phyloP scores from a whole-genome alignment of 92 coral and sea anemone genomes.

The Blastomussa wellsi region DNA sequence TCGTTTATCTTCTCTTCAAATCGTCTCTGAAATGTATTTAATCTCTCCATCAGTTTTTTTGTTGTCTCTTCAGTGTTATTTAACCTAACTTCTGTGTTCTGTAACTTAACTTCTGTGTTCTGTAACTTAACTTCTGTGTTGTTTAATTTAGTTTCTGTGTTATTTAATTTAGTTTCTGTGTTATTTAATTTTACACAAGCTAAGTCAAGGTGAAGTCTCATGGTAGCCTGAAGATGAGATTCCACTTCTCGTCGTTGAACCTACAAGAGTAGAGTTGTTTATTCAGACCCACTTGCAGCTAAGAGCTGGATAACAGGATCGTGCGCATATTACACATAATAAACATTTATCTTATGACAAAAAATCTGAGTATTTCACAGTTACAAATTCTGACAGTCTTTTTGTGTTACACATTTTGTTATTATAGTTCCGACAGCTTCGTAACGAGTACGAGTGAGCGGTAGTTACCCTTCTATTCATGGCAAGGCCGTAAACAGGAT shows the following conservation, averaged over 20 bases:
- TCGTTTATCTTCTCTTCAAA: background rate
- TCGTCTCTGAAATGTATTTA: background rate
- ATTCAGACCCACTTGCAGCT: too few relatives aligned
- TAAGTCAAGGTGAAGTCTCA: background rate
- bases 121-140: background rate
- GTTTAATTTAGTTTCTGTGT: background rate
- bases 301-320: too few relatives aligned
- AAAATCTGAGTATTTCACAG: too few relatives aligned
- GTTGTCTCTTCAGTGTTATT: background rate
- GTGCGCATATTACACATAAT: too few relatives aligned
- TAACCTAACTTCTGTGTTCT: background rate
- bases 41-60: background rate
- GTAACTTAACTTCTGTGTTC: background rate
- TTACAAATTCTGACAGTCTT: too few relatives aligned
- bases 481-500: too few relatives aligned
- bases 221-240: background rate
- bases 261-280: background rate
- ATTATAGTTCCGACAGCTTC: too few relatives aligned
- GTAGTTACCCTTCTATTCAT: too few relatives aligned
- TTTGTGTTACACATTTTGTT: too few relatives aligned
- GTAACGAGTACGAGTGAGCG: too few relatives aligned
- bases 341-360: too few relatives aligned
- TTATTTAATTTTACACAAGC: background rate
- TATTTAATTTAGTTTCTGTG: background rate
- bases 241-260: background rate